A percentile compares a stretch with the other conserved stretches of the same genome.
phyloP scores from a whole-genome alignment of 2,797 vertebrate species.

The Anabas testudineus region DNA sequence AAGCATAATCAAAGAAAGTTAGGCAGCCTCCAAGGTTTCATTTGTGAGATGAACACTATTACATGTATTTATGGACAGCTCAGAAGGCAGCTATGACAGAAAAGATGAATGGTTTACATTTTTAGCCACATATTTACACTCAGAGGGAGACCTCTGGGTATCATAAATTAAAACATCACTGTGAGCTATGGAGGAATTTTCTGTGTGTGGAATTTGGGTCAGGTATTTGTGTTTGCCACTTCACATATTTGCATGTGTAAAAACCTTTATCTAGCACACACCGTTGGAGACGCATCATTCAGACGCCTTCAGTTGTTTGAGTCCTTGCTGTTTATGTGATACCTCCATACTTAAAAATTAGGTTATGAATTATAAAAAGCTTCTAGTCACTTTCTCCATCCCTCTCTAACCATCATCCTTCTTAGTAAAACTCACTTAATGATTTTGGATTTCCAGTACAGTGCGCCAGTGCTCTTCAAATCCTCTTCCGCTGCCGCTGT shows the following conservation, averaged over 20 bases:
- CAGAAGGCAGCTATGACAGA: constrained; percentile 29
- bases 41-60: constrained; percentile 22
- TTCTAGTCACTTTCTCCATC: background rate
- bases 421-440: constrained; percentile 12
- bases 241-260: background rate
- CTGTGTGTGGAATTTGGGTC: background rate
- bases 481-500: constrained; percentile 31
- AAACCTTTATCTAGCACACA: background rate
- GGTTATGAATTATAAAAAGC: constrained; percentile 9
- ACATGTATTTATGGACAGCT: constrained; percentile 40
- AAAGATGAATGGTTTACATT: constrained; percentile 25
- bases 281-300: constrained; percentile 3
- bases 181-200: background rate
- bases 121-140: constrained; percentile 12
- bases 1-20: constrained; percentile 19
- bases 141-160: background rate
- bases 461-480: constrained; percentile 43
- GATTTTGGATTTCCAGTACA: constrained; percentile 19
- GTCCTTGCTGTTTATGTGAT: background rate
- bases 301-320: background rate
- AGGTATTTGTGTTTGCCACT: background rate
- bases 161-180: constrained; percentile 16
- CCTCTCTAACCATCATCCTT: constrained; percentile 7
- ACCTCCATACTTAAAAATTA: background rate
- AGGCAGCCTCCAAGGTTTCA: constrained; percentile 32